Evolutionary conservation across 1,140 invertebrate genomes (phyloP), one percentile per base, ranked within the genome.

Genomic region (Drosophila biarmipes): DNA sequence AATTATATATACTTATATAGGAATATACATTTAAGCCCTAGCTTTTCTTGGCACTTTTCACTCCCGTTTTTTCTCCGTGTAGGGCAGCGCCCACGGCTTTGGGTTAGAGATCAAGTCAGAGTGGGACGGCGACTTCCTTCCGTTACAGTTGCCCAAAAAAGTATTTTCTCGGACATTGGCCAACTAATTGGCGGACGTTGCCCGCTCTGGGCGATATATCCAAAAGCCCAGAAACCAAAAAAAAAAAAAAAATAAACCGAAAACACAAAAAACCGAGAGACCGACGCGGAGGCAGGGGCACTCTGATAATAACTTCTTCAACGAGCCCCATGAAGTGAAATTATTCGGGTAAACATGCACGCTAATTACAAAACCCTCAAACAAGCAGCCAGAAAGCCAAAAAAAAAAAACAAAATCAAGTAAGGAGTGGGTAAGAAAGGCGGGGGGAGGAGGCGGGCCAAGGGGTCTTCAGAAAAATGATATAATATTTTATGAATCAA

Each of bases 401-500:
- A 45, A 54, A 53, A 71, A 61, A 66, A 51, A 52, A 15, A 45
- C 49, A 34, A 15, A 21, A 24, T n/a, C 29, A n/a, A 42, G 8
- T 24, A 24, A 56, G 24, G 19, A 27, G 27, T 55, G 55, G 45
- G n/a, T 27, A 35, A 29, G 42, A 51, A 45, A 31, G 48, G n/a
- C 21, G 24, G 21, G 38, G 27, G 48, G 29, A 29, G 73, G 55
- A 12, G 27, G 29, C 6, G 53, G 40, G 37, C 4, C 34, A 6
- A 19, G 56, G 52, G 19, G 64, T 37, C 49, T 46, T 52, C 73
- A 80, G 58, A 78, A 86, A 86, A 86, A 87, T 86, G 72, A 87
- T 87, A 87, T 87, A 89, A 87, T 87, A 87, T 87, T 87, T 87
- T 87, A 87, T 87, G 84, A 87, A 87, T 87, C 84, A 87, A 87